Percentiles rank a stretch among this genome's conserved stretches.
These are phyloP conservation scores for Spicauda simplicius DNA, from an alignment of 2,888 invertebrate genomes.

Conservation along the genomic window DNA sequence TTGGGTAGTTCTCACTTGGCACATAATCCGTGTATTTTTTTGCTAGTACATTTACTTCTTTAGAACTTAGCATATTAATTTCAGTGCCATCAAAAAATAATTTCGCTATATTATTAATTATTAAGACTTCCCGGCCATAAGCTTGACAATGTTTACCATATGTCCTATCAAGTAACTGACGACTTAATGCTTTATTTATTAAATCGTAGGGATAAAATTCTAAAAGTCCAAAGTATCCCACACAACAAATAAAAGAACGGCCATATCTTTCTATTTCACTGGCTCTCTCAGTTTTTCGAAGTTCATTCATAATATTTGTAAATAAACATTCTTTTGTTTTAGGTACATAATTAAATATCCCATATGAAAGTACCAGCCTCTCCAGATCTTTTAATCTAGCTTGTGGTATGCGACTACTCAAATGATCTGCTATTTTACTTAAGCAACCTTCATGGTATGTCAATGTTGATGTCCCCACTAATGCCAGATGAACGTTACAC, in stretches of 20 bases:
- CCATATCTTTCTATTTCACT: conserved; percentile 85
- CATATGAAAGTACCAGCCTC: conserved; percentile 86
- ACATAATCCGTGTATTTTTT: conserved; percentile 86
- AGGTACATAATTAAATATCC: conserved; percentile 86
- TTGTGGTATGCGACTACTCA: conserved; percentile 71
- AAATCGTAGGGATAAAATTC: conserved; percentile 85
- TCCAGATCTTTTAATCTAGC: conserved; percentile 91
- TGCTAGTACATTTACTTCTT: conserved; percentile 76
- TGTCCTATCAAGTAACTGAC: conserved; percentile 82
- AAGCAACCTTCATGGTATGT: conserved; percentile 68
- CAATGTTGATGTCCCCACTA: conserved; percentile 83
- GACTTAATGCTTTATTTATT: conserved; percentile 82
- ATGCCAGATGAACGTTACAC: conserved; percentile 87
- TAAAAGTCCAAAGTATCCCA: conserved; percentile 85
- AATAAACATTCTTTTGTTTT: conserved; percentile 66
- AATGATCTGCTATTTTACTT: conserved; percentile 76
- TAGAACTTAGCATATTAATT: conserved; percentile 82
- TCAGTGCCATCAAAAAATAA: conserved; percentile 83
- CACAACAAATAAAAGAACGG: conserved; percentile 84
- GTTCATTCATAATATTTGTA: conserved; percentile 69
- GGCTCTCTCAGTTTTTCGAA: conserved; percentile 80
- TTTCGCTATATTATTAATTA: conserved; percentile 86
- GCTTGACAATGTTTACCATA: conserved; percentile 77
- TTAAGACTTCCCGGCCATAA: conserved; percentile 86
- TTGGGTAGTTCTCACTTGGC: conserved; percentile 77